Evolutionary conservation across 2,797 vertebrate species (phyloP).

Genomic region (Chiroxiphia lanceolata): DNA sequence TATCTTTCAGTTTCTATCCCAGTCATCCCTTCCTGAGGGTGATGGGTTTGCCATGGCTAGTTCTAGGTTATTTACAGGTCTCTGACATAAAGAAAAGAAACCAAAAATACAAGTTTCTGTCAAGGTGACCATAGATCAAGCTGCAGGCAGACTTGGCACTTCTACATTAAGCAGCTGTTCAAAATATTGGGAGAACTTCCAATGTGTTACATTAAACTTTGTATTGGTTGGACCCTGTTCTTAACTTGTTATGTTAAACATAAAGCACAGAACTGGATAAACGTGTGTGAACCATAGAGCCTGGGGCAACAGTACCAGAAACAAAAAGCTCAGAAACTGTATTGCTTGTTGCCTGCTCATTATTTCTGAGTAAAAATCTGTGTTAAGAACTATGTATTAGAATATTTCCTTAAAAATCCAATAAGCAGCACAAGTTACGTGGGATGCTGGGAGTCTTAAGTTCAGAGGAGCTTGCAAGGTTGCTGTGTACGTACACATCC

Average conservation of each 20-base stretch:
- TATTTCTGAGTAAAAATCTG: not conserved
- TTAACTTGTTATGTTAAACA: not conserved
- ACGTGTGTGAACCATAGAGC: not conserved
- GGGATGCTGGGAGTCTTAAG: not conserved
- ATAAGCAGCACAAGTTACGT: not conserved
- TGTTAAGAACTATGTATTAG: not conserved
- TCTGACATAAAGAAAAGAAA: not conserved
- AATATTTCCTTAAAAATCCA: not conserved
- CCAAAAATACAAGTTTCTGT: not conserved
- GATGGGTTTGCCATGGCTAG: not conserved
- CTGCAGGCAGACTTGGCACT: not conserved
- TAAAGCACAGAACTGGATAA: not conserved
- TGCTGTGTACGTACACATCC: not conserved
- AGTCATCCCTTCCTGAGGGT: conserved; percentile 57
- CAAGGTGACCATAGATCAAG: not conserved
- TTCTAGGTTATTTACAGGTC: not conserved
- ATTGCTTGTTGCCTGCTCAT: not conserved
- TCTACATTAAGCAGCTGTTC: not conserved
- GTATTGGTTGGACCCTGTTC: not conserved
- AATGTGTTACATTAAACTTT: not conserved
- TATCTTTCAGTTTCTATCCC: conserved; percentile 59
- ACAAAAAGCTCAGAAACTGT: not conserved
- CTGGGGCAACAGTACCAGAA: not conserved
- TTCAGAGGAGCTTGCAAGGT: not conserved
- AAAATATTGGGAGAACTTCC: not conserved